phyloP scores from a whole-genome alignment of 2,888 invertebrate genomes.

The Ptychoptera contaminata region DNA sequence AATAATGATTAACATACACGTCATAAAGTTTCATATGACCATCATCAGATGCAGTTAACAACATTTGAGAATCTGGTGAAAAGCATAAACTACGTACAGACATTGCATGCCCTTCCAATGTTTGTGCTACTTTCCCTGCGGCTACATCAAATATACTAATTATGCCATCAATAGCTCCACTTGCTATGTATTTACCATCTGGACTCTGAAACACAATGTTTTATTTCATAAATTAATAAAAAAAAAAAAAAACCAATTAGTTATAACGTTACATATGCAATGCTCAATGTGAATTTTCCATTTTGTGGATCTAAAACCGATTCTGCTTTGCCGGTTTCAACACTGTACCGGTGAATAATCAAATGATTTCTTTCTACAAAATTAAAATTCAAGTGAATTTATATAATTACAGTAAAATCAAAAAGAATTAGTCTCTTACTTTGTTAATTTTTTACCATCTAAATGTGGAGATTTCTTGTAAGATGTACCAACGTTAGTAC shows the following conservation, averaged over 20 bases:
- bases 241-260: conserved; percentile 3
- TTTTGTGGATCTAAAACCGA: conserved; percentile 78
- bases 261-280: conserved; percentile 60
- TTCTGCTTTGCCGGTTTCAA: conserved; percentile 79
- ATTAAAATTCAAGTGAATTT: too few relatives aligned
- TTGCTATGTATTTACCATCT: conserved; percentile 92
- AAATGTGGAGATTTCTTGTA: too few relatives aligned
- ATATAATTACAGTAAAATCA: too few relatives aligned
- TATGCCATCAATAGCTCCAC: conserved; percentile 92
- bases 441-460: too few relatives aligned
- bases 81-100: conserved; percentile 88
- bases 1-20: conserved; percentile 63
- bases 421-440: too few relatives aligned
- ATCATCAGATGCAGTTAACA: conserved; percentile 93
- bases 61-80: conserved; percentile 86
- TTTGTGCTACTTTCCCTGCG: conserved; percentile 77
- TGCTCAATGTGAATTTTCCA: conserved; percentile 89
- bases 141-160: conserved; percentile 93
- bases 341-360: conserved; percentile 30
- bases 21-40: conserved; percentile 96
- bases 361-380: too few relatives aligned
- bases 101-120: conserved; percentile 95
- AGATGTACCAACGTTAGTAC: too few relatives aligned
- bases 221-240: conserved; percentile 6
- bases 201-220: conserved; percentile 56